Evolutionary conservation across 2,113 vertebrate species (phyloP), one percentile per base, ranked within the genome.

Genomic region (Pteropus alecto): DNA sequence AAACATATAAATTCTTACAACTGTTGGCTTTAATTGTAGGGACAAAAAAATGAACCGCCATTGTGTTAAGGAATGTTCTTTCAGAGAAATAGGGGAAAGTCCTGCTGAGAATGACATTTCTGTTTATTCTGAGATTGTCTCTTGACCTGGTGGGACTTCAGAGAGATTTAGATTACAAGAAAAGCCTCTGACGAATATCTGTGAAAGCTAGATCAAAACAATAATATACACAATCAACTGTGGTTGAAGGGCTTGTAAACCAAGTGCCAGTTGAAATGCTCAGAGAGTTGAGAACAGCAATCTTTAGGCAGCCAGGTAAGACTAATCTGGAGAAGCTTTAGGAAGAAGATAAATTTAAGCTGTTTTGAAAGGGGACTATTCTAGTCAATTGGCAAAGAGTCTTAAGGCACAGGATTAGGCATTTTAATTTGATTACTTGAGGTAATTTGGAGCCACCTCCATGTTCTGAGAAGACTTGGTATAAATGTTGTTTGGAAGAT

Each of bases 341-440:
- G 58, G 70, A 94, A 98, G 96, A 83, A 97, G 96, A 97, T 97
- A 97, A 98, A 96, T 98, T 97, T 97, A 97, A 97, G 95, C 96
- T 96, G 97, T 97, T 97, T 93, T 97, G 94, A 97, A 98, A 98
- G 93, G 63, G 65, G 94, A 84, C 97, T 94, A 92, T 96, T 96
- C 96, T 97, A 93, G 96, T 96, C 97, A 93, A 94, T 87, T 96
- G 94, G 94, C 86, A 96, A 97, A 97, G 95, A 95, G 91, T 71
- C 91, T 98, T 97, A 96, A 65, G 94, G 73, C 43, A 87, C 58
- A 93, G 68, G 96, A 96, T 97, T 98, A 98, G 73, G 94, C 87
- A 35, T 95, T 97, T 97, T 96, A 97, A 97, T 96, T 98, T 97
- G 97, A 96, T 96, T 96, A 96, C 96, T 89, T 19, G 58, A 79